A percentile compares a stretch with the other conserved stretches of the same genome.
Conservation (phyloP, 2,888 invertebrate species). For the Lepetodrilus schrolli region DNA sequence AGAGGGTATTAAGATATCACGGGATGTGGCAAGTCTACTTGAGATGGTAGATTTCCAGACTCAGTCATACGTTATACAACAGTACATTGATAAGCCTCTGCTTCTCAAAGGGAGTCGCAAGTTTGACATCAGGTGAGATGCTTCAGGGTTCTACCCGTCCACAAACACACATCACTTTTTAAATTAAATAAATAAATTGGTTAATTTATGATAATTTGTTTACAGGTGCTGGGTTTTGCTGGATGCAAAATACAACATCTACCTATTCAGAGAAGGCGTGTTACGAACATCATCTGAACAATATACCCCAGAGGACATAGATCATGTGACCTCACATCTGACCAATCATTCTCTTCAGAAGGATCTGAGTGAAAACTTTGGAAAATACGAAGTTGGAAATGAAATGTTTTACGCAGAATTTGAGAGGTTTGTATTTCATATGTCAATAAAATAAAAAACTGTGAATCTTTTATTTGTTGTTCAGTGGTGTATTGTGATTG, state of each 20-base stretch:
- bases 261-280: constrained; percentile 63
- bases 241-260: constrained; percentile 57
- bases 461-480: neutral
- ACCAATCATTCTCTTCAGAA: constrained; percentile 66
- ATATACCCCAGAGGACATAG: constrained; percentile 51
- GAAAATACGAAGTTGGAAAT: constrained; percentile 65
- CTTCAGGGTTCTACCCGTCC: too few relatives aligned
- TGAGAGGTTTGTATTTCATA: constrained; percentile 42
- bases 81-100: constrained; percentile 58
- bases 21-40: constrained; percentile 49
- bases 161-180: too few relatives aligned
- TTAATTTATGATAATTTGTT: neutral
- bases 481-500: too few relatives aligned
- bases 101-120: constrained; percentile 56
- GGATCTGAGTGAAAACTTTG: constrained; percentile 59
- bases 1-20: constrained; percentile 59
- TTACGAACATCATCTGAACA: constrained; percentile 63
- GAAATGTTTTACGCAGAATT: constrained; percentile 68
- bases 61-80: constrained; percentile 58
- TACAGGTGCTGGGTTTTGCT: constrained; percentile 64
- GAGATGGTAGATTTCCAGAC: constrained; percentile 50
- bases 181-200: too few relatives aligned
- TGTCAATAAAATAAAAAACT: neutral
- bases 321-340: constrained; percentile 59
- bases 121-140: constrained; percentile 63